These are phyloP conservation scores for Drosophila maculinotata DNA, from an alignment of 2,888 invertebrate genomes.

Conservation along the genomic window DNA sequence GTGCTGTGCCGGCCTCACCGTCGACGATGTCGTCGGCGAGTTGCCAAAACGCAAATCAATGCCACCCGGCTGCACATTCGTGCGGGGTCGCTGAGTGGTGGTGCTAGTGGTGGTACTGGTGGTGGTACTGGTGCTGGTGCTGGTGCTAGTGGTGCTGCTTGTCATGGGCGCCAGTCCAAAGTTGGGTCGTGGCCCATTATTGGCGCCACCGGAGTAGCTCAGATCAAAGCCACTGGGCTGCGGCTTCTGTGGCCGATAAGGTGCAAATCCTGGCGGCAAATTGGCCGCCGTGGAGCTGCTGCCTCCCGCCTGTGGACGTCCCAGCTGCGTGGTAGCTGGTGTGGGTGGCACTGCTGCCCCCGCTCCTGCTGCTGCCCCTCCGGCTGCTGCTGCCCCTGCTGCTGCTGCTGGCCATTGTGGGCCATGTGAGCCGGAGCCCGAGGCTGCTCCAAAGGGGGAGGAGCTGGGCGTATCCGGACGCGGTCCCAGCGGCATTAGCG, in stretches of 20 bases:
- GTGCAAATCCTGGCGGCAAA: conserved; percentile 72
- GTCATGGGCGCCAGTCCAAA: conserved; percentile 71
- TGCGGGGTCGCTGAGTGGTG: conserved; percentile 55
- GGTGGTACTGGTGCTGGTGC: conserved; percentile 50
- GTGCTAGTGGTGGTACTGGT: conserved; percentile 33
- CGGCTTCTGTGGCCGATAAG: conserved; percentile 75
- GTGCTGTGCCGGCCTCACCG: conserved; percentile 52
- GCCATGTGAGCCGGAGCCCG: conserved; percentile 22
- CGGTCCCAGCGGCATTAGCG: conserved; percentile 80
- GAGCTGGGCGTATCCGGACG: conserved; percentile 82
- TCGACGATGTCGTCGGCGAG: conserved; percentile 50
- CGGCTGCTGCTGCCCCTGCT: conserved; percentile 6
- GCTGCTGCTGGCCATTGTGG: conserved; percentile 70
- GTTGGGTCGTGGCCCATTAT: conserved; percentile 54
- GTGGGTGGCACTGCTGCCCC: neutral
- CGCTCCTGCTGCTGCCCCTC: neutral
- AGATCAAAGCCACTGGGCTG: conserved; percentile 83
- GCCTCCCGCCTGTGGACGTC: conserved; percentile 33
- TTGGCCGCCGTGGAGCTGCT: conserved; percentile 57
- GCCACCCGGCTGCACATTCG: conserved; percentile 22
- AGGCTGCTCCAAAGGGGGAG: conserved; percentile 67
- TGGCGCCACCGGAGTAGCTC: conserved; percentile 72
- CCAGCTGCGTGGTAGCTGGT: conserved; percentile 6
- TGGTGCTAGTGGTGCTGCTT: conserved; percentile 50
- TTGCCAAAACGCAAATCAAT: conserved; percentile 67